A percentile compares a stretch with the other conserved stretches of the same genome.
These are phyloP conservation scores for Heliconius nattereri DNA, from an alignment of 1,140 invertebrate species.

Conservation along the genomic window DNA sequence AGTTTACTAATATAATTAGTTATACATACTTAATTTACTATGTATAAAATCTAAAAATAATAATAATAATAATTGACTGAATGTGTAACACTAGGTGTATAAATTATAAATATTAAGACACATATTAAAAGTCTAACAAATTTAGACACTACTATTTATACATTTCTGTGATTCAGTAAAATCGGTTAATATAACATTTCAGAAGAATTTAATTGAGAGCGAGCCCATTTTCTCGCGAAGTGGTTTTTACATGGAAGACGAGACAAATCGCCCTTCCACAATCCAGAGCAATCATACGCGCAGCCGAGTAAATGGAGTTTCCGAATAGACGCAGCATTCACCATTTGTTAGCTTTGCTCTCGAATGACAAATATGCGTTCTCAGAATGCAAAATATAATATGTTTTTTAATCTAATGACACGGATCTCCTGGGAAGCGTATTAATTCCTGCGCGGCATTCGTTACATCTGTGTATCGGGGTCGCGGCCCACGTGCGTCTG, in stretches of 20 bases:
- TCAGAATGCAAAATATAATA: constrained; percentile 37
- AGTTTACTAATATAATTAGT: too few species aligned
- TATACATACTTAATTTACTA: too few species aligned
- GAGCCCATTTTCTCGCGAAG: constrained; percentile 23
- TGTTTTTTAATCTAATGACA: constrained; percentile 57
- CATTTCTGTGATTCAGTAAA: neutral
- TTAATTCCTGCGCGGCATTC: constrained; percentile 58
- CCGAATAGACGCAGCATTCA: constrained; percentile 37
- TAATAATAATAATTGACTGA: neutral
- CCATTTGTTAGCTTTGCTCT: constrained; percentile 32
- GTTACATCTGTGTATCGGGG: constrained; percentile 51
- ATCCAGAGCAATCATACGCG: constrained; percentile 35
- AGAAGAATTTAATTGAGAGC: constrained; percentile 16
- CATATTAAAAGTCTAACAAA: neutral
- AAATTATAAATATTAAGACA: neutral
- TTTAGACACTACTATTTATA: neutral
- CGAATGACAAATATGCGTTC: constrained; percentile 38
- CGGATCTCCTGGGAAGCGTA: constrained; percentile 52
- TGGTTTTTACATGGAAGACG: constrained; percentile 21
- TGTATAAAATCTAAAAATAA: neutral
- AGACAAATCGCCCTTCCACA: constrained; percentile 33
- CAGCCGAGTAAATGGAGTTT: constrained; percentile 27
- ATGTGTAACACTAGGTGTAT: neutral
- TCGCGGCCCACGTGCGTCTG: constrained; percentile 59
- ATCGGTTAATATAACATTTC: constrained; percentile 13